phyloP scores from a whole-genome alignment of 2,797 vertebrate genomes.

The Steatocranus sp. region DNA sequence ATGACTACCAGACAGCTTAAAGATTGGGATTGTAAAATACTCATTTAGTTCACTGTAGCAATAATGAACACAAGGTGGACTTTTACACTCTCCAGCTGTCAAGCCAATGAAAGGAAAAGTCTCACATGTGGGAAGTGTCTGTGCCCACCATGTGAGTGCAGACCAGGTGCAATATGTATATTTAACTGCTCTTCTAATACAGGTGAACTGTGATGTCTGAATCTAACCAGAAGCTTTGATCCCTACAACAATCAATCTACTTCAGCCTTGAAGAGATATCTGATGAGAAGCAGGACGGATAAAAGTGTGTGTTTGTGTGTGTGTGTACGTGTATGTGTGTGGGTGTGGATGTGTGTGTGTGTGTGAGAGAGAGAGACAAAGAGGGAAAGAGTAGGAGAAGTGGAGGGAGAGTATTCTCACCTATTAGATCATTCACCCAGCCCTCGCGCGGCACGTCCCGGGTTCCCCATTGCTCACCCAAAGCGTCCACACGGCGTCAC shows the following conservation, averaged over 20 bases:
- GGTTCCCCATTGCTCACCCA: conserved; percentile 66
- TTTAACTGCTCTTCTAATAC: not conserved
- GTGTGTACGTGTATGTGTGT: not conserved
- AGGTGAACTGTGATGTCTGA: not conserved
- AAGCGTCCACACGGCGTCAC: conserved; percentile 72
- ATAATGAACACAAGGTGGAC: not conserved
- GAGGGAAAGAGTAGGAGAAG: not conserved
- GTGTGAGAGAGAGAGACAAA: not conserved
- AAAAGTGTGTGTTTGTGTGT: not conserved
- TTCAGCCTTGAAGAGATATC: conserved; percentile 8
- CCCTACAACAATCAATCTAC: conserved; percentile 5
- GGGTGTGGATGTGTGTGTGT: not conserved
- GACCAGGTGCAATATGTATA: not conserved
- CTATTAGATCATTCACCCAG: conserved; percentile 73
- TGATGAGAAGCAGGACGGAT: not conserved
- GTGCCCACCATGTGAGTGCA: not conserved
- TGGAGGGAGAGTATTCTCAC: conserved; percentile 64
- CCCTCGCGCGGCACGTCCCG: conserved; percentile 56
- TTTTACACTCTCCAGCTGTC: not conserved
- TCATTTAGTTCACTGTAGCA: not conserved
- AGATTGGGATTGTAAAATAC: not conserved
- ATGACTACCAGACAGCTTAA: not conserved
- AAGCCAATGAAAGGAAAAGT: not conserved
- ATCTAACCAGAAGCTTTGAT: conserved; percentile 20
- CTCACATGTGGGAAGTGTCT: not conserved